A percentile compares a stretch with the other conserved stretches of the same genome.
These are phyloP conservation scores for Creontiades dilutus DNA, from an alignment of 2,888 invertebrate genomes.

Conservation along the genomic window DNA sequence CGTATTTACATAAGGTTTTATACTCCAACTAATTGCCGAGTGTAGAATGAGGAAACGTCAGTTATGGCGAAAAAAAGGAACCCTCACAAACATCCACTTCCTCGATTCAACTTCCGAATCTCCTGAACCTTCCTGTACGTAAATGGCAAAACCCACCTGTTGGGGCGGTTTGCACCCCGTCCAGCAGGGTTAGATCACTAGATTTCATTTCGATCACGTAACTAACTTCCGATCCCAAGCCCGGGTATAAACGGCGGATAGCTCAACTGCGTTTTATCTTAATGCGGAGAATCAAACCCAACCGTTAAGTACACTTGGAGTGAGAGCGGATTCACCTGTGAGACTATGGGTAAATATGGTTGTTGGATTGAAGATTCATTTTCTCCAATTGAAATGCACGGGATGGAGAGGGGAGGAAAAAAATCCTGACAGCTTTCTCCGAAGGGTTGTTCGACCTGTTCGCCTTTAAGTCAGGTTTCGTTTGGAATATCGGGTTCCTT, in stretches of 20 bases:
- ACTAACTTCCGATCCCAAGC: not conserved
- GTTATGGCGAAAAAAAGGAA: not conserved
- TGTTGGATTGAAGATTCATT: not conserved
- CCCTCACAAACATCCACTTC: not conserved
- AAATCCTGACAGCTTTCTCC: conserved; percentile 28
- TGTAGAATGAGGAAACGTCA: conserved; percentile 11
- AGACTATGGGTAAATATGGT: not conserved
- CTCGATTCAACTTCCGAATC: not conserved
- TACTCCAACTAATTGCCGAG: not conserved
- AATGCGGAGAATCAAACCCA: too few species aligned
- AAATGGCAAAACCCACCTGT: not conserved
- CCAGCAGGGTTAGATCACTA: not conserved
- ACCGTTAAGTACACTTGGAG: not conserved
- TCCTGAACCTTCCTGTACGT: not conserved
- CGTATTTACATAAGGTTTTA: not conserved
- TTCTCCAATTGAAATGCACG: conserved; percentile 8
- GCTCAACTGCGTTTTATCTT: too few species aligned
- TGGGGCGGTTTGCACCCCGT: not conserved
- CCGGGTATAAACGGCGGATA: too few species aligned
- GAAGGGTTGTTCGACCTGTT: conserved; percentile 25
- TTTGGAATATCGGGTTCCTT: not conserved
- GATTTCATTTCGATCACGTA: conserved; percentile 15
- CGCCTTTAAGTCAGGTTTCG: not conserved
- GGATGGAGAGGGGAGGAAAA: not conserved
- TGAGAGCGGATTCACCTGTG: conserved; percentile 34